Conservation (phyloP, 2,888 invertebrate genomes). For the Aleiodes testaceus region DNA sequence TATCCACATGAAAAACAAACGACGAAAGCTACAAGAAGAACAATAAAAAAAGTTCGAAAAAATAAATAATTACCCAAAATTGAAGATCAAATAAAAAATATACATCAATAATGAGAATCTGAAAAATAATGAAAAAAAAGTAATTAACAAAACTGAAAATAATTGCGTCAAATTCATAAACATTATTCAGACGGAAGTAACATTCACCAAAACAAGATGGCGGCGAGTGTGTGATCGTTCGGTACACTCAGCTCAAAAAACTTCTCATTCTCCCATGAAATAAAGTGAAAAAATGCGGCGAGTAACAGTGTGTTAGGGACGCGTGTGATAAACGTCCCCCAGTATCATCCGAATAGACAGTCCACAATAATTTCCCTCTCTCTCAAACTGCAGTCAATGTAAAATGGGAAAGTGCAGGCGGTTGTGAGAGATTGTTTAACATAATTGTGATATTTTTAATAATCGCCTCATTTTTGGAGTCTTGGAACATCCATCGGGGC, state of each 20-base stretch:
- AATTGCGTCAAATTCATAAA: constrained; percentile 23
- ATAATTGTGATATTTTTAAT: background rate
- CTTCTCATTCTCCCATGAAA: constrained; percentile 43
- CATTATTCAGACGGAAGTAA: constrained; percentile 51
- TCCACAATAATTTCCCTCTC: background rate
- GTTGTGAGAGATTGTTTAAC: too few species aligned
- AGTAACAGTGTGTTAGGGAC: constrained; percentile 35
- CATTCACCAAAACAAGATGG: constrained; percentile 63
- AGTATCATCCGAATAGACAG: background rate
- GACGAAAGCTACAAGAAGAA: background rate
- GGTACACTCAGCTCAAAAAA: constrained; percentile 63
- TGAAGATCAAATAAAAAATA: background rate
- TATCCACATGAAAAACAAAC: background rate
- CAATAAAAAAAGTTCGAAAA: background rate
- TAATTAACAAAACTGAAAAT: too few species aligned
- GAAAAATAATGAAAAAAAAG: too few species aligned
- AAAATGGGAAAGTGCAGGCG: background rate
- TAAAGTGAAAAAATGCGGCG: constrained; percentile 60
- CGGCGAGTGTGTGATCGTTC: constrained; percentile 56
- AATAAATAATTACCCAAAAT: constrained; percentile 2
- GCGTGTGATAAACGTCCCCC: constrained; percentile 21
- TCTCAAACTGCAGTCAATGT: background rate
- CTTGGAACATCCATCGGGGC: constrained; percentile 50
- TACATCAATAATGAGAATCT: background rate
- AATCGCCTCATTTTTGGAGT: constrained; percentile 10